phyloP scores from a whole-genome alignment of 2,888 invertebrate genomes.

The Acanthosoma haemorrhoidale region DNA sequence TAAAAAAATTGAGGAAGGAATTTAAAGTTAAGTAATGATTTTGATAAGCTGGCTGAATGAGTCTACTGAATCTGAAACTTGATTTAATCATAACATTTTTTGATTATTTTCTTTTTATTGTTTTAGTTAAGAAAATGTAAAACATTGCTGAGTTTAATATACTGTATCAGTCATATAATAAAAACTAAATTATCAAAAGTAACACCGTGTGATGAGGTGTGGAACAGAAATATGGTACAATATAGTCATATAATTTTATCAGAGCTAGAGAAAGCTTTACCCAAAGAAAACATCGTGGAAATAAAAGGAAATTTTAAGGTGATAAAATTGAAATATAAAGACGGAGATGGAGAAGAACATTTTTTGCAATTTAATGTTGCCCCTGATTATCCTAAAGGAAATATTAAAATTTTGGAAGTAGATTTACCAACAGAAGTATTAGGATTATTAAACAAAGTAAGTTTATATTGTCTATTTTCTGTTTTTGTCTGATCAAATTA shows the following conservation, averaged over 20 bases:
- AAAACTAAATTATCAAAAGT: not conserved
- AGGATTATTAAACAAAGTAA: not conserved
- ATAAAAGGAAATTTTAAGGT: conserved; percentile 7
- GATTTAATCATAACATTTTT: too few species aligned
- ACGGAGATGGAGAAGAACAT: conserved; percentile 11
- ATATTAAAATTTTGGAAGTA: conserved; percentile 12
- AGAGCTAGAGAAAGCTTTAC: conserved; percentile 5
- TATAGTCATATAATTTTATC: not conserved
- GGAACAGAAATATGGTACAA: conserved; percentile 6
- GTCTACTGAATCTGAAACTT: too few species aligned
- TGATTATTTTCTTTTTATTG: not conserved
- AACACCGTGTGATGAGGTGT: not conserved
- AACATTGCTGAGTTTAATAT: not conserved
- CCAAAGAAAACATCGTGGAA: conserved; percentile 11
- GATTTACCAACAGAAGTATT: conserved; percentile 14
- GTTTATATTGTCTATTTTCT: not conserved
- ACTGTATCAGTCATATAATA: conserved; percentile 1
- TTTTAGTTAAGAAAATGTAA: conserved; percentile 21
- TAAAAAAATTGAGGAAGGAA: too few species aligned
- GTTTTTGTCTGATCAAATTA: not conserved
- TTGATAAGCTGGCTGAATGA: too few species aligned
- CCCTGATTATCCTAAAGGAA: conserved; percentile 17
- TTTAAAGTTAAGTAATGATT: too few species aligned
- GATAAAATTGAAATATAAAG: conserved; percentile 18
- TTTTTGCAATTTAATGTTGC: not conserved